Evolutionary conservation across 2,888 invertebrate species (phyloP), one percentile per base, ranked within the genome.

Genomic region (Polyommatus icarus): DNA sequence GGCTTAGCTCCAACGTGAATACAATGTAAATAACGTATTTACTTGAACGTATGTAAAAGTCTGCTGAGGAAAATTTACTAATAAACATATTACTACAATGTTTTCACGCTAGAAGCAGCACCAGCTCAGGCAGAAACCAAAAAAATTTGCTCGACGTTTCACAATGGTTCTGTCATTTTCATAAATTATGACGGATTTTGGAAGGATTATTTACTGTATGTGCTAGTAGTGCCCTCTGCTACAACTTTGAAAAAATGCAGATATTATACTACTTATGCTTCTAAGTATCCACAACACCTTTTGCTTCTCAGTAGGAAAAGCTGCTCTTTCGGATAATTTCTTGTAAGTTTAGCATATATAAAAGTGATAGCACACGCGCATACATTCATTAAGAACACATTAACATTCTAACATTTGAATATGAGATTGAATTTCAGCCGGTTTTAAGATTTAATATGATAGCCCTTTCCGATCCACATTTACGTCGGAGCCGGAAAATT

Each of bases 1-100:
- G 15, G 36, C 40, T 46, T 24, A 50, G 32, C 24, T n/a, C 29
- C 24, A 75, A 75, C 54, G 67, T 67, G 67, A 75, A 75, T 54
- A 75, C 54, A 75, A 75, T 20, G 18, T 15, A 54, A 24, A 40
- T 32, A 67, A 32, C 29, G 29, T 67, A 29, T 24, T 24, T 29
- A 61, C 24, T 24, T 61, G 8, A 20, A 61, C 61, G 61, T 61
- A 61, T 61, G 29, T 29, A 67, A 67, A 32, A 32, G 18, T 61
- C 59, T 3, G 59, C 61, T 67, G 5, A 59, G 10, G 18, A 54
- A 54, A 54, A 50, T 50, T 50, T 5, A 50, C 15, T 50, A 50
- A 50, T 50, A 36, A 36, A 36, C 36, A 36, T 36, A 7, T 36
- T 7, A 40, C 40, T 40, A 2, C 40, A 40, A 40, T 40, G 40